Evolutionary conservation across 2,113 vertebrate genomes (phyloP).

Genomic region (Podilymbus podiceps): DNA sequence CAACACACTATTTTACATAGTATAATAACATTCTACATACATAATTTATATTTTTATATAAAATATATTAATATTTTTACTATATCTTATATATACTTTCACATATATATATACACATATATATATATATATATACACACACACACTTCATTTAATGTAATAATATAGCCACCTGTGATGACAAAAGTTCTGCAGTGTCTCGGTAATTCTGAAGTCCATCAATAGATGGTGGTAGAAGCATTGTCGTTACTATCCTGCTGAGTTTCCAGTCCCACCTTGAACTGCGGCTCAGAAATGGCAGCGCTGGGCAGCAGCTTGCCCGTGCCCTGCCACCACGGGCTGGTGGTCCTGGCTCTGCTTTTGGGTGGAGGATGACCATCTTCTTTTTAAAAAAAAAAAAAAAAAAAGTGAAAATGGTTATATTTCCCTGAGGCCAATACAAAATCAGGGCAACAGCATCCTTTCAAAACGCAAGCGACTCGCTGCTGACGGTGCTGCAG

Average conservation of each 20-base stretch:
- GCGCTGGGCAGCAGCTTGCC: not conserved
- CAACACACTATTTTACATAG: not conserved
- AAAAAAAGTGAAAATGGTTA: not conserved
- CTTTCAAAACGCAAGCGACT: accelerated
- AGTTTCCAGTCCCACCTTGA: not conserved
- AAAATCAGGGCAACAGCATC: not conserved
- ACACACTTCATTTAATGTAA: not conserved
- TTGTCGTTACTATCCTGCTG: accelerated
- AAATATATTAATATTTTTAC: accelerated
- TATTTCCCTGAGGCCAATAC: not conserved
- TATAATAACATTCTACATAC: not conserved
- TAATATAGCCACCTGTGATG: not conserved
- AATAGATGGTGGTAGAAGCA: constrained; percentile 52
- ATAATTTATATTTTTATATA: no score
- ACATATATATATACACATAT: no score
- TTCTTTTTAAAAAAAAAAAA: no score
- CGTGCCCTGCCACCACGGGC: accelerated
- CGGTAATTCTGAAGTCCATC: not conserved
- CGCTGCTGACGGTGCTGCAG: not conserved
- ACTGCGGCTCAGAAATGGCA: not conserved
- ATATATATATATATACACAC: no score
- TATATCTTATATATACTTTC: accelerated
- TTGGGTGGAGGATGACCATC: not conserved
- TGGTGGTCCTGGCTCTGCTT: not conserved
- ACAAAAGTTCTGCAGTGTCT: not conserved